These are phyloP conservation scores for Oceanodroma tethys DNA, from an alignment of 2,113 vertebrate genomes.

Conservation along the genomic window DNA sequence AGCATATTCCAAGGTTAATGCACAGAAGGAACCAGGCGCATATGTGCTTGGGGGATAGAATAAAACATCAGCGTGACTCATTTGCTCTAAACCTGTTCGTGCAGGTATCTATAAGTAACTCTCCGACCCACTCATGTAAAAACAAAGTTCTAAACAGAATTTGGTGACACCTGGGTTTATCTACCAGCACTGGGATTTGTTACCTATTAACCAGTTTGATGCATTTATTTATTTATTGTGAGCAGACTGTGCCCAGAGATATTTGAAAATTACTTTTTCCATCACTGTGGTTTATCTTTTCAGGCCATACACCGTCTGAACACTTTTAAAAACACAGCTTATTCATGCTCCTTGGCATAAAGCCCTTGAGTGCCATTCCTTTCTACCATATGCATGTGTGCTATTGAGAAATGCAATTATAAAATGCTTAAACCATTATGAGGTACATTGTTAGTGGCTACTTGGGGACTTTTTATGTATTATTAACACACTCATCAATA, in stretches of 20 bases:
- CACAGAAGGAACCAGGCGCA: background rate
- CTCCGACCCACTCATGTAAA: fast-evolving
- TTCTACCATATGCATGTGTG: background rate
- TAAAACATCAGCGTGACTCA: background rate
- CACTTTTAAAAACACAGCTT: background rate
- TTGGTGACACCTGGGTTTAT: background rate
- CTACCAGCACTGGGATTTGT: background rate
- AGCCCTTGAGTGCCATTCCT: background rate
- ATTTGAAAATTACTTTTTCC: background rate
- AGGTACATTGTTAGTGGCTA: fast-evolving
- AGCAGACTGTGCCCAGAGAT: background rate
- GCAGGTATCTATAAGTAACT: background rate
- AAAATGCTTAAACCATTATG: background rate
- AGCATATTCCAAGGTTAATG: background rate
- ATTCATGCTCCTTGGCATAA: background rate
- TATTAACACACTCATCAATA: background rate
- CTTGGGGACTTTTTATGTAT: background rate
- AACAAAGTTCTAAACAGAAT: background rate
- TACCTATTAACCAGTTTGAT: background rate
- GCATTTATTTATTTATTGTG: background rate
- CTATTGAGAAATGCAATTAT: background rate
- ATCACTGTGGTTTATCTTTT: background rate
- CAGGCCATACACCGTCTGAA: background rate
- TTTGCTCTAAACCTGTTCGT: background rate
- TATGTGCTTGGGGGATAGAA: background rate